A percentile compares a stretch with the other conserved stretches of the same genome.
Conservation (phyloP, 2,797 vertebrate species). For the Phylloscopus collybita region DNA sequence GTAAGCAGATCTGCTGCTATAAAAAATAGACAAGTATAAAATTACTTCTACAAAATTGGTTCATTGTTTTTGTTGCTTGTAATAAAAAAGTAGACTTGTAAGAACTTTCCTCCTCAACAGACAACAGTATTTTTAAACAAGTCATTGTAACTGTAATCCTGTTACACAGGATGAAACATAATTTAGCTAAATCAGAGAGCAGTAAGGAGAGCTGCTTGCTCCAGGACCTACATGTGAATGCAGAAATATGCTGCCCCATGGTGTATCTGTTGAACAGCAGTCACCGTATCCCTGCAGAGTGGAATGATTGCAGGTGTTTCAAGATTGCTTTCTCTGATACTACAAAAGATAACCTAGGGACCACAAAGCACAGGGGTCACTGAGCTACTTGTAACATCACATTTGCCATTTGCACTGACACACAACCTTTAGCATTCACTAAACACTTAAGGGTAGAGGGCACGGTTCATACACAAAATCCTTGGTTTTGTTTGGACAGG, state of each 20-base stretch:
- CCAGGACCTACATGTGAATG: neutral
- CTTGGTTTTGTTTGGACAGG: neutral
- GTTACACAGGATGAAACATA: constrained; percentile 16
- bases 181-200: neutral
- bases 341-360: constrained; percentile 1
- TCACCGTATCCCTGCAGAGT: constrained; percentile 10
- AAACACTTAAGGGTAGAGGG: constrained; percentile 10
- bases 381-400: constrained; percentile 31
- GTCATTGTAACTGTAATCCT: neutral
- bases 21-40: constrained; percentile 85
- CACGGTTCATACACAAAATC: constrained; percentile 28
- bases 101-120: constrained; percentile 21
- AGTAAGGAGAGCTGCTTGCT: neutral
- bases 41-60: constrained; percentile 76
- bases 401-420: neutral
- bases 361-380: neutral
- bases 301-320: constrained; percentile 28
- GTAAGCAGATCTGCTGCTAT: constrained; percentile 64
- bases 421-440: constrained; percentile 9
- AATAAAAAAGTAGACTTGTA: constrained; percentile 70
- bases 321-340: constrained; percentile 22
- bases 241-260: neutral
- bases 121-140: constrained; percentile 13
- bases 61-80: constrained; percentile 37
- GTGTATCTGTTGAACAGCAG: neutral